phyloP scores from a whole-genome alignment of 2,888 invertebrate species.

The Branchellion lobata region DNA sequence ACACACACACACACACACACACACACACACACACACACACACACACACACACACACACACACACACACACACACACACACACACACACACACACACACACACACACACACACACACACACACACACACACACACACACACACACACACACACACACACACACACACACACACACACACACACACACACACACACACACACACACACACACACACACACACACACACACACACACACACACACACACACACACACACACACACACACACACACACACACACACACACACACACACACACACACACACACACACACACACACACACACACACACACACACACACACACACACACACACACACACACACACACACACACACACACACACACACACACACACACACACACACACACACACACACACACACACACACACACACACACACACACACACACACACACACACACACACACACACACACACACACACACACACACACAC shows the following conservation, averaged over 20 bases:
- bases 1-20: slow-evolving; percentile 13
- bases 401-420: neutral
- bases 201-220: slow-evolving; percentile 5
- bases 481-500: slow-evolving; percentile 15
- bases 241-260: neutral
- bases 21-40: neutral
- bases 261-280: slow-evolving; percentile 8
- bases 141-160: slow-evolving; percentile 13
- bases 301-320: slow-evolving; percentile 12
- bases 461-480: slow-evolving; percentile 22
- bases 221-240: neutral
- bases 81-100: neutral
- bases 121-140: slow-evolving; percentile 18
- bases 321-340: slow-evolving; percentile 19
- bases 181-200: slow-evolving; percentile 1
- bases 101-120: slow-evolving; percentile 12
- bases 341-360: slow-evolving; percentile 6
- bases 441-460: slow-evolving; percentile 7
- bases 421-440: slow-evolving; percentile 4
- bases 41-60: slow-evolving; percentile 6
- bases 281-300: slow-evolving; percentile 10
- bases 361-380: neutral
- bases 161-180: slow-evolving; percentile 14
- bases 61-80: slow-evolving; percentile 12
- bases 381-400: neutral